These are phyloP conservation scores for Neoarius graeffei DNA, from an alignment of 2,113 vertebrate species.

Conservation along the genomic window DNA sequence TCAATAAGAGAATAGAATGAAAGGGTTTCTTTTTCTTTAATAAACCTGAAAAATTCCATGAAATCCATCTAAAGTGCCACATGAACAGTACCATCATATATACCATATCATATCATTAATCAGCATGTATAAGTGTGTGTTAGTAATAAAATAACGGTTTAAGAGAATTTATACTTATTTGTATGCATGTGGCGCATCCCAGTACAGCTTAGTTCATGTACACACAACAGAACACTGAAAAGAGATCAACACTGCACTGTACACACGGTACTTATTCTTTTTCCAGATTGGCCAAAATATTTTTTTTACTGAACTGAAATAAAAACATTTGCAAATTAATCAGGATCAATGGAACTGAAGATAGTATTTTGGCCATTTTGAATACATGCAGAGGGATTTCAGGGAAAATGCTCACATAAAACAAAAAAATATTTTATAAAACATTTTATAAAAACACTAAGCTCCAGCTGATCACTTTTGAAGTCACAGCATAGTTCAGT, in stretches of 20 bases:
- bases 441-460: conserved; percentile 7
- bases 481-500: conserved; percentile 43
- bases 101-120: not conserved
- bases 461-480: not conserved
- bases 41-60: conserved; percentile 39
- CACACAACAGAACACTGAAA: conserved; percentile 25
- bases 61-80: conserved; percentile 44
- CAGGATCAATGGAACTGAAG: not conserved
- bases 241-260: conserved; percentile 25
- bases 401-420: conserved; percentile 6
- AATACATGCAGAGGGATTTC: conserved; percentile 15
- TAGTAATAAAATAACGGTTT: not conserved
- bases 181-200: not conserved
- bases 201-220: conserved; percentile 1
- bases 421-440: conserved; percentile 22
- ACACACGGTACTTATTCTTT: conserved; percentile 30
- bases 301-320: not conserved
- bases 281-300: not conserved
- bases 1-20: not conserved
- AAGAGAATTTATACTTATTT: not conserved
- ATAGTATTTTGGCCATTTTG: conserved; percentile 1
- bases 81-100: conserved; percentile 35
- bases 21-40: conserved; percentile 27
- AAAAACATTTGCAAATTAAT: not conserved
- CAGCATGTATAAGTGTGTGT: conserved; percentile 6